A percentile compares a stretch with the other conserved stretches of the same genome.
These are phyloP conservation scores for Drosophila cardini DNA, from an alignment of 1,140 invertebrate species.

Conservation along the genomic window DNA sequence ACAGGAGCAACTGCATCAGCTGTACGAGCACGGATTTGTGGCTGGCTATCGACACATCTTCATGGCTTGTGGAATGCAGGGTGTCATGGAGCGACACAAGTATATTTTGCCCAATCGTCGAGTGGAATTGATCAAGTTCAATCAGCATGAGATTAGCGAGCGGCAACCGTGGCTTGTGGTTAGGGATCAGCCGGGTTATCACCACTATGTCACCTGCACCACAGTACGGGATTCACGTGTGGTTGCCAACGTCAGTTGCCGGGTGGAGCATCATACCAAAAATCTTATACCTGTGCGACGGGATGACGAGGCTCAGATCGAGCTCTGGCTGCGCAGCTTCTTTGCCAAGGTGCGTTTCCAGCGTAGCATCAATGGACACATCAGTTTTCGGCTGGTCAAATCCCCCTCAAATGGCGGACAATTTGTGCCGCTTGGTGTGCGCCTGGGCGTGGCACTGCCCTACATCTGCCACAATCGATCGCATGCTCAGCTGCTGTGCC, in stretches of 20 bases:
- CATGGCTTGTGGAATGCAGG: slow-evolving; percentile 89
- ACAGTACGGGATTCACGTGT: slow-evolving; percentile 90
- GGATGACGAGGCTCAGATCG: slow-evolving; percentile 88
- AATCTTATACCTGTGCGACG: slow-evolving; percentile 86
- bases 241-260: slow-evolving; percentile 91
- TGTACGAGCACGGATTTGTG: slow-evolving; percentile 89
- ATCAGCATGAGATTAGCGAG: slow-evolving; percentile 88
- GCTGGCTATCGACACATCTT: slow-evolving; percentile 89
- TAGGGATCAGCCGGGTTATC: slow-evolving; percentile 88
- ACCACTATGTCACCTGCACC: slow-evolving; percentile 91
- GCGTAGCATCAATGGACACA: slow-evolving; percentile 89
- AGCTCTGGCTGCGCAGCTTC: slow-evolving; percentile 90
- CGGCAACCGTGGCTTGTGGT: slow-evolving; percentile 91
- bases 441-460: slow-evolving; percentile 90
- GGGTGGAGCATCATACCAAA: slow-evolving; percentile 88
- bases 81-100: slow-evolving; percentile 89
- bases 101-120: slow-evolving; percentile 88
- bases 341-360: slow-evolving; percentile 87
- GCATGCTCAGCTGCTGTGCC: slow-evolving; percentile 88
- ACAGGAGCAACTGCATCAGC: slow-evolving; percentile 87
- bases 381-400: slow-evolving; percentile 90
- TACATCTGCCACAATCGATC: slow-evolving; percentile 91
- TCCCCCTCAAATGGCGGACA: slow-evolving; percentile 85
- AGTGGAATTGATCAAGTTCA: slow-evolving; percentile 88
- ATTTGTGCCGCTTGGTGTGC: slow-evolving; percentile 88